These are phyloP conservation scores for Lichenostomus cassidix DNA, from an alignment of 2,113 vertebrate genomes.

Conservation along the genomic window DNA sequence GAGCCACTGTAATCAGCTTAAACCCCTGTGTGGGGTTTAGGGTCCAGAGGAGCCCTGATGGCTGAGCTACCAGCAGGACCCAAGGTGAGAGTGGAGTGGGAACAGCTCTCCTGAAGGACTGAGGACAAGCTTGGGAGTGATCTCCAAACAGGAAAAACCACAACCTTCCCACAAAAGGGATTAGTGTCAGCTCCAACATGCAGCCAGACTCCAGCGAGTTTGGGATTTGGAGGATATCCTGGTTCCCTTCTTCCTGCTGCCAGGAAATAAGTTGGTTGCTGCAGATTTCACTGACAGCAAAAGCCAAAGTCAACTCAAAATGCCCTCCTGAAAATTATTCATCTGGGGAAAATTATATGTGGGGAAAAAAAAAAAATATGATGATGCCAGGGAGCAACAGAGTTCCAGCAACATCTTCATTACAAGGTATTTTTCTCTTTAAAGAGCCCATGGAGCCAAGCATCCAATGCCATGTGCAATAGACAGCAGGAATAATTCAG, in stretches of 20 bases:
- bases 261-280: slow-evolving; percentile 55
- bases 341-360: background rate
- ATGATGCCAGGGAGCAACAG: background rate
- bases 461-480: background rate
- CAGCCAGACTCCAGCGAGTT: background rate
- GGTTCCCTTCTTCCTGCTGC: slow-evolving; percentile 52
- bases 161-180: background rate
- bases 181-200: slow-evolving; percentile 46
- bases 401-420: background rate
- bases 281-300: slow-evolving; percentile 44
- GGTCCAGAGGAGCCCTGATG: background rate
- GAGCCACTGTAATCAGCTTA: background rate
- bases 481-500: background rate
- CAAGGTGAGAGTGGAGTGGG: background rate
- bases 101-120: background rate
- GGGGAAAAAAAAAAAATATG: background rate
- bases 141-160: background rate
- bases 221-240: slow-evolving; percentile 60
- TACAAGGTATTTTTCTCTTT: background rate
- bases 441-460: background rate
- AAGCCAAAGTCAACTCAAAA: slow-evolving; percentile 20
- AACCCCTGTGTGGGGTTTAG: background rate
- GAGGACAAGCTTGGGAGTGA: background rate
- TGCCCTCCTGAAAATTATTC: background rate
- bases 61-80: background rate